phyloP scores from a whole-genome alignment of 2,888 invertebrate genomes.

The Ditula angustiorana region DNA sequence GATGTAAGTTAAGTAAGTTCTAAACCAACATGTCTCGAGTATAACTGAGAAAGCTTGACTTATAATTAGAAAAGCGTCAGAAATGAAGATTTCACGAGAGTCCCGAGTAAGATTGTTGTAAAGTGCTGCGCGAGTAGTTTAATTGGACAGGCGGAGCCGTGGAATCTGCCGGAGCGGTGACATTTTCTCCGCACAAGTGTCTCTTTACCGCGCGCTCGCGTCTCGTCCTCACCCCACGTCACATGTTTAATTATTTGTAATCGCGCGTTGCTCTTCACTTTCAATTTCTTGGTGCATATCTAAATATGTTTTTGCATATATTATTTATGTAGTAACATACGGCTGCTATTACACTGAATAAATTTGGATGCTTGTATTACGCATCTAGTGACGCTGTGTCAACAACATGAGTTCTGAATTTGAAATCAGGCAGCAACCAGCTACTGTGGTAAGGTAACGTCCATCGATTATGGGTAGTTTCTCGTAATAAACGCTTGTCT shows the following conservation, averaged over 20 bases:
- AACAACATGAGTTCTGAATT: neutral
- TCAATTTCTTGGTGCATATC: slow-evolving; percentile 35
- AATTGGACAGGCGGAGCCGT: slow-evolving; percentile 42
- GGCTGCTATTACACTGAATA: neutral
- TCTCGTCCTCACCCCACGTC: slow-evolving; percentile 23
- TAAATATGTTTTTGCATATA: slow-evolving; percentile 26
- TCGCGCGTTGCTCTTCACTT: slow-evolving; percentile 31
- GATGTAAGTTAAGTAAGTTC: neutral
- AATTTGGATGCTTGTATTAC: neutral
- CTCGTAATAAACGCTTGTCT: slow-evolving; percentile 27
- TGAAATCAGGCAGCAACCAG: neutral
- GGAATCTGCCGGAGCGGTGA: slow-evolving; percentile 37
- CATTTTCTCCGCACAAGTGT: slow-evolving; percentile 40
- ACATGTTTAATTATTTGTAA: slow-evolving; percentile 41
- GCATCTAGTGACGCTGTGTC: neutral
- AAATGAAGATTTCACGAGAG: slow-evolving; percentile 30
- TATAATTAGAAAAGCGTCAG: slow-evolving; percentile 30
- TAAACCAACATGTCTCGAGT: neutral
- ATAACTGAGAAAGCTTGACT: slow-evolving; percentile 15
- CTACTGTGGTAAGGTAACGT: slow-evolving; percentile 11
- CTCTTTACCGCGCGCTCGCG: slow-evolving; percentile 41
- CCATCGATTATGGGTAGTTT: slow-evolving; percentile 26
- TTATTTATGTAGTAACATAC: slow-evolving; percentile 19
- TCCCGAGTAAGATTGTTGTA: slow-evolving; percentile 14
- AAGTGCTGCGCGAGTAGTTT: slow-evolving; percentile 36